Evolutionary conservation across 2,113 vertebrate species (phyloP), one percentile per base, ranked within the genome.

Genomic region (Pelecanus crispus): DNA sequence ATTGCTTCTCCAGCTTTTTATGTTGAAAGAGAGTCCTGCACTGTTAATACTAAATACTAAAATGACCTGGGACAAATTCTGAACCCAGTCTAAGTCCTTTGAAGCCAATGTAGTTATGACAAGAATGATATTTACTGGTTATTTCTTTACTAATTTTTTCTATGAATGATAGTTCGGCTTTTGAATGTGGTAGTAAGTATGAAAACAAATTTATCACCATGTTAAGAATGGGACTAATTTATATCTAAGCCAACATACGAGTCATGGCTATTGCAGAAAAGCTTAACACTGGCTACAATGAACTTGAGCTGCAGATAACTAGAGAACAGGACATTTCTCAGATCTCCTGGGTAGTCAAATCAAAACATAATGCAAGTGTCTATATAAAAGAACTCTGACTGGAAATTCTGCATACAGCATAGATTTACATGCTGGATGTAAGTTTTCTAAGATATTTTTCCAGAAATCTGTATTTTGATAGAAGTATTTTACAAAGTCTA

Each of bases 381-480:
- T 63, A 11, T 85, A 49, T 28, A 29, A 62, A 89, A 56, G 14
- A 26, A 22, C 45, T 66, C 38, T 84, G 74, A 34, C 68, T 86
- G 82, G 66, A 89, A 90, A 85, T 77, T 80, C 59, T 94, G 70
- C 72, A 72, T 86, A 66, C 36, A 90, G 56, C 58, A 86, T 38
- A 24, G 59, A 90, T 97, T 95, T 96, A 81, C 91, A 84, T 91
- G 89, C 53, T 36, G 34, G 80, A 92, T 93, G 50, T 83, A 96
- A 82, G 96, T 97, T 96, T 97, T 96, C 92, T 90, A 38, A 72
- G 86, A 75, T 75, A 38, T 94, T 97, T 97, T 96, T 70, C 83
- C 62, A 94, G 88, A 97, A 97, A 98, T 97, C 97, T 98, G 88
- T 97, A 98, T 98, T 97, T 98, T 98, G 83, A 97, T 97, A 86